Base-by-base conservation (phyloP, 2,888 invertebrate species). In the Chaitophorus viminalis region DNA sequence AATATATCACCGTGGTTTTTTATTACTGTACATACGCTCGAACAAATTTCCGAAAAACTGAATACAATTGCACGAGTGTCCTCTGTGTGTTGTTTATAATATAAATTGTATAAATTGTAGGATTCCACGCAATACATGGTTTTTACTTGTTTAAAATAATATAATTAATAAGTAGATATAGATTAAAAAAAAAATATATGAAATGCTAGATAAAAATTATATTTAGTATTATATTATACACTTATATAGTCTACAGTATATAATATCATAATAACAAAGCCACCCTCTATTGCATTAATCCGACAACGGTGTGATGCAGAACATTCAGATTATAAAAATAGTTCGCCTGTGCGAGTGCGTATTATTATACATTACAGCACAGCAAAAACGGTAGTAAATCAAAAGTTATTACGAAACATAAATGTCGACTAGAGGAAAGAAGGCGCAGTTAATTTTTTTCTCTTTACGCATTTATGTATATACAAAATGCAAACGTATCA, bases 351-450 rank as follows among this genome's bases (percentile, higher is more conserved):
- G n/a, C 21, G 29, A 18, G 39, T 33, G 39, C 29, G 39, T 76
- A 83, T 83, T 83, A 83, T 72, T 82, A 74, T 82, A n/a, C n/a
- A 25, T 74, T 76, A 76, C 46, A 60, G 60, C 83, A 31, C 31
- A 31, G 81, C 81, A 14, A 84, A 84, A 84, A 76, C 84, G 84
- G 76, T 76, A 76, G 84, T 84, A 84, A 84, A 84, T 84, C 84
- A 84, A 76, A 84, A 68, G 65, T 84, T 76, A 76, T 84, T 76
- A 76, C 65, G 46, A 77, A 84, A 77, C 84, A 74, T 82, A 82
- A 74, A 82, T 54, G 83, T 83, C 83, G 74, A 29, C 74, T 83
- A 31, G 17, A 36, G 36, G 36, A 6, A 29, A 54, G 74, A 83
- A 60, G 75, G 83, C 75, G 83, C 75, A 60, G 83, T 83, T 60